These are phyloP conservation scores for Tipula confusa DNA, from an alignment of 2,888 invertebrate species.

Conservation along the genomic window DNA sequence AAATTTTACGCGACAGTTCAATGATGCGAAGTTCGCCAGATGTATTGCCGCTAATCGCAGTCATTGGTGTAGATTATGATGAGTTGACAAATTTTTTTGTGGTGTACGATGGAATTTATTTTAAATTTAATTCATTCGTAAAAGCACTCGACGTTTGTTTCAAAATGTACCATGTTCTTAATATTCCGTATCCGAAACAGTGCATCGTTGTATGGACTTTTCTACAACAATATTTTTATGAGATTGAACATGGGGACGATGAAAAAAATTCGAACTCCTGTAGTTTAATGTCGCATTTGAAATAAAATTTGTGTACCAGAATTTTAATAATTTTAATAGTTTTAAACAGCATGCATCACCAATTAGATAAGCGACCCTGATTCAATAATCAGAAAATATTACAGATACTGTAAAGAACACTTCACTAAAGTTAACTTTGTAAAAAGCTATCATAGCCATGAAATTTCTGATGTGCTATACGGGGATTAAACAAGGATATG, in stretches of 20 bases:
- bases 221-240: neutral
- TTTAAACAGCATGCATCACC: too few relatives aligned
- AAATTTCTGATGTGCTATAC: too few relatives aligned
- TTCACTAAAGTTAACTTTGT: too few relatives aligned
- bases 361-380: too few relatives aligned
- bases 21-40: neutral
- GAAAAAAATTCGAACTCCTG: neutral
- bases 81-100: slow-evolving; percentile 34
- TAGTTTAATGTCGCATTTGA: neutral
- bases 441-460: too few relatives aligned
- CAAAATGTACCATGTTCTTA: slow-evolving; percentile 34
- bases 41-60: neutral
- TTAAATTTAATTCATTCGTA: slow-evolving; percentile 31
- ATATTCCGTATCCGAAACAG: slow-evolving; percentile 31
- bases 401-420: too few relatives aligned
- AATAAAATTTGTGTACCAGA: too few relatives aligned
- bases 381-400: too few relatives aligned
- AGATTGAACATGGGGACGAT: neutral
- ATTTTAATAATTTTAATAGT: too few relatives aligned
- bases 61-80: slow-evolving; percentile 32
- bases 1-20: neutral
- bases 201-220: neutral
- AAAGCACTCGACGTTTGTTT: slow-evolving; percentile 34
- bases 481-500: too few relatives aligned
- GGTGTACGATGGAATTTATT: slow-evolving; percentile 31